These are phyloP conservation scores for Hypomecis atomaria DNA, from an alignment of 2,888 invertebrate genomes.

Conservation along the genomic window DNA sequence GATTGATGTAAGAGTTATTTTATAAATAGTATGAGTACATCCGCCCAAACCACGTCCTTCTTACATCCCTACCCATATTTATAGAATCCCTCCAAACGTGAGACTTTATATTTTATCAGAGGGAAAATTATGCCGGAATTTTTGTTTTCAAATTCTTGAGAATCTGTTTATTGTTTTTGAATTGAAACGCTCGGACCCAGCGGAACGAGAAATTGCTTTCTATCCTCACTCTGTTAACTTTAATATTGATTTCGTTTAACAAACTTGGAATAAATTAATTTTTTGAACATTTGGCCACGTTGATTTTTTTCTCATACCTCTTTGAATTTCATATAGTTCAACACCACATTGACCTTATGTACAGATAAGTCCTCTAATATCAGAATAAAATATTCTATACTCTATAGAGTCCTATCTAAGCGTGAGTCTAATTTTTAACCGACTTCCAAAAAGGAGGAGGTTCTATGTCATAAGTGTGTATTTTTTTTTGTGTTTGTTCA, in stretches of 20 bases:
- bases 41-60: too few relatives aligned
- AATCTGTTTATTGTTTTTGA: slow-evolving; percentile 69
- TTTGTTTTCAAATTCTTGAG: slow-evolving; percentile 53
- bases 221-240: slow-evolving; percentile 50
- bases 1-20: too few relatives aligned
- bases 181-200: slow-evolving; percentile 58
- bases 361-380: too few relatives aligned
- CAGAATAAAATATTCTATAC: too few relatives aligned
- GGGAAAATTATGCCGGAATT: slow-evolving; percentile 62
- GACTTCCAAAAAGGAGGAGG: too few relatives aligned
- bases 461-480: too few relatives aligned
- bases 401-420: too few relatives aligned
- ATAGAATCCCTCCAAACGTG: slow-evolving; percentile 42
- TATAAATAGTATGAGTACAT: too few relatives aligned
- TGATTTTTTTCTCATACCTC: neutral
- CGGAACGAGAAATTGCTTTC: slow-evolving; percentile 64
- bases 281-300: neutral
- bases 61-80: slow-evolving; percentile 22
- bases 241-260: slow-evolving; percentile 50
- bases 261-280: slow-evolving; percentile 26
- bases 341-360: too few relatives aligned
- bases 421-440: too few relatives aligned
- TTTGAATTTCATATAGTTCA: too few relatives aligned
- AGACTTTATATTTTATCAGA: slow-evolving; percentile 55
- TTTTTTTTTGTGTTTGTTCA: too few relatives aligned